Evolutionary conservation across 2,113 vertebrate species (phyloP), one percentile per base, ranked within the genome.

Genomic region (Parus major): DNA sequence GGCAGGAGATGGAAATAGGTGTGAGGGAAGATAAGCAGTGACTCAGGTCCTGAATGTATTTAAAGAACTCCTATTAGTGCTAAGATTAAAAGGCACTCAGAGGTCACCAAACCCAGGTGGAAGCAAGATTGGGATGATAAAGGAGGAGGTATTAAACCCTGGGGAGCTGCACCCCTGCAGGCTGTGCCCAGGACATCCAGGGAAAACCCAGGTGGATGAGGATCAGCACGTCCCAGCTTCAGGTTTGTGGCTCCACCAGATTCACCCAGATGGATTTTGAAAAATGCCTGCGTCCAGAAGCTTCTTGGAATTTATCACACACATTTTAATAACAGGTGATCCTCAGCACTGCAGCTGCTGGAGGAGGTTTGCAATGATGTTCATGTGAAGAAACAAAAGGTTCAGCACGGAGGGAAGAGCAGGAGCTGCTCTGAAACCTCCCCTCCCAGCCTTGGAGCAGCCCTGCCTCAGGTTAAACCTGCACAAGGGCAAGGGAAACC

Each of bases 171-270:
- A 35, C 7, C 31, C 4, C 2, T 41, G 41, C 9, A 3, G 87
- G 71, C 53, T 44, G 31, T 46, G 46, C 66, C 76, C 15, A 13
- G 46, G 64, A 72, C 35, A 55, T 2, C 20, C 12, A n/a, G 9
- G 66, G 36, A 11, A 46, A 31, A 53, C 1, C 87, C 66, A 36
- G 10, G 4, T 0, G 9, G 36, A 5, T 0, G 8, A 63, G 52
- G 24, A 65, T 12, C 1, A 57, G 85, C 90, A 72, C 31, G 20
- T 28, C 1, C 10, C 0, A 0, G 2, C 0, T 3, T 12, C 0
- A 0, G 35, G 13, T 6, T 64, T 80, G 60, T 0, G 8, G 35
- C 21, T 60, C 19, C 63, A 86, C 42, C 72, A 71, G 73, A 71
- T 29, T 15, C 79, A 82, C 59, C 50, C 88, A 44, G 50, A 53